Evolutionary conservation across 2,797 vertebrate species (phyloP).

Genomic region (Yasuhikotakia modesta): DNA sequence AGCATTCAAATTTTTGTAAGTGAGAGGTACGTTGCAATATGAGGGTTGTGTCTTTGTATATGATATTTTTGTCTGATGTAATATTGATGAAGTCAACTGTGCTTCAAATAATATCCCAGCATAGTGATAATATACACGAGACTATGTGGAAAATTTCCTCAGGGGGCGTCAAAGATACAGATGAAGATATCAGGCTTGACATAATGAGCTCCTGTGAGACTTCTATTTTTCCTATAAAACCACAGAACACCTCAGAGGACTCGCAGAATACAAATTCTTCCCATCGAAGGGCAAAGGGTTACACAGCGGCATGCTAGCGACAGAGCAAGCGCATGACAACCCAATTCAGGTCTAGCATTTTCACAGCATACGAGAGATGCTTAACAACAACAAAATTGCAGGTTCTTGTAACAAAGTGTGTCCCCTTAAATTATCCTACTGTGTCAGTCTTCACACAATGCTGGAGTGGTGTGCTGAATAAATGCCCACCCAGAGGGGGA

Average conservation of each 20-base stretch:
- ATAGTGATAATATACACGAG: constrained; percentile 44
- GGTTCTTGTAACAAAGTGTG: background rate
- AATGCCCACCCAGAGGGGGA: background rate
- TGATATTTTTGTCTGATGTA: constrained; percentile 37
- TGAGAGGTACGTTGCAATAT: constrained; percentile 29
- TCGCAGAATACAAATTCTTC: constrained; percentile 42
- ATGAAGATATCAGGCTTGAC: constrained; percentile 60
- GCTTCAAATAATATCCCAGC: constrained; percentile 36
- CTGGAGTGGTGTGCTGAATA: background rate
- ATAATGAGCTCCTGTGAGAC: constrained; percentile 51
- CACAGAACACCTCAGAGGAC: constrained; percentile 46
- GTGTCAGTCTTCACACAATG: background rate
- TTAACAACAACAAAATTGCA: constrained; percentile 1
- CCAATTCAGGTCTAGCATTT: constrained; percentile 26
- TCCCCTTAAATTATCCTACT: background rate
- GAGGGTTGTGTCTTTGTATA: constrained; percentile 28
- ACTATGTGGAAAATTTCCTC: constrained; percentile 41
- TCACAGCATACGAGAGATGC: constrained; percentile 33
- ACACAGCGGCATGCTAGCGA: constrained; percentile 19
- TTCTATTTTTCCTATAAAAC: constrained; percentile 39
- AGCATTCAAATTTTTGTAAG: constrained; percentile 32
- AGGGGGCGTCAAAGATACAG: constrained; percentile 50
- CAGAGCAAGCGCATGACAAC: constrained; percentile 28
- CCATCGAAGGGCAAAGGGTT: constrained; percentile 29
- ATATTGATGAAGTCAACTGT: constrained; percentile 50